Conservation (phyloP, 2,113 vertebrate genomes). For the Prionailurus bengalensis region DNA sequence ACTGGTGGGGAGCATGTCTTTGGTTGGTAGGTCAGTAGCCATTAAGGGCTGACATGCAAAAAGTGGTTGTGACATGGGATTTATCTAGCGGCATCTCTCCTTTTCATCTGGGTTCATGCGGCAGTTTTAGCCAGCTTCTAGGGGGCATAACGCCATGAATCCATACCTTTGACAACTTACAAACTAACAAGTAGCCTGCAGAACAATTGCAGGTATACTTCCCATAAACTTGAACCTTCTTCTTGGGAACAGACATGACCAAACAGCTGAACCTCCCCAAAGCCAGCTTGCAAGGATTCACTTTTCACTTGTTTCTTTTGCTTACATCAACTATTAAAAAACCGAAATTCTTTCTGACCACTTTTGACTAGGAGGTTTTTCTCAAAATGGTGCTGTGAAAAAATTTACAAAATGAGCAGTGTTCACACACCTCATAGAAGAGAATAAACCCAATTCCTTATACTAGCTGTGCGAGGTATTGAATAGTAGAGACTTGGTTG, state of each 20-base stretch:
- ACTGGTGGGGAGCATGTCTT: not conserved
- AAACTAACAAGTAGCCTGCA: not conserved
- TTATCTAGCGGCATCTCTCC: not conserved
- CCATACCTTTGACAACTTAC: not conserved
- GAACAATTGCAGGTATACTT: rapidly evolving
- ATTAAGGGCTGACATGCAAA: not conserved
- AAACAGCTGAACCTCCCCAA: not conserved
- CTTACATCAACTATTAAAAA: slow-evolving; percentile 27
- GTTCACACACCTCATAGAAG: slow-evolving; percentile 5
- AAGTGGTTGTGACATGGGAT: not conserved
- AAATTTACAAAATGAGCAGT: slow-evolving; percentile 21
- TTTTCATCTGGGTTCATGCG: not conserved
- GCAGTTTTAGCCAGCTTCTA: not conserved
- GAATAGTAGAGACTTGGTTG: slow-evolving; percentile 65
- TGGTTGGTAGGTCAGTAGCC: rapidly evolving
- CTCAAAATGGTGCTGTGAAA: slow-evolving; percentile 23
- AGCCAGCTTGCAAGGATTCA: not conserved
- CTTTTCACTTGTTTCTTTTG: not conserved
- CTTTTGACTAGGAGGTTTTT: not conserved
- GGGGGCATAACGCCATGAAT: not conserved
- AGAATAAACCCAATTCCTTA: slow-evolving; percentile 67
- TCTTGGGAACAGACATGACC: not conserved
- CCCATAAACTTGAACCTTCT: not conserved
- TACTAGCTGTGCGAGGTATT: slow-evolving; percentile 50
- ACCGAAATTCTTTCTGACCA: not conserved